Conservation (phyloP, 2,888 invertebrate species). For the Meganola albula region DNA sequence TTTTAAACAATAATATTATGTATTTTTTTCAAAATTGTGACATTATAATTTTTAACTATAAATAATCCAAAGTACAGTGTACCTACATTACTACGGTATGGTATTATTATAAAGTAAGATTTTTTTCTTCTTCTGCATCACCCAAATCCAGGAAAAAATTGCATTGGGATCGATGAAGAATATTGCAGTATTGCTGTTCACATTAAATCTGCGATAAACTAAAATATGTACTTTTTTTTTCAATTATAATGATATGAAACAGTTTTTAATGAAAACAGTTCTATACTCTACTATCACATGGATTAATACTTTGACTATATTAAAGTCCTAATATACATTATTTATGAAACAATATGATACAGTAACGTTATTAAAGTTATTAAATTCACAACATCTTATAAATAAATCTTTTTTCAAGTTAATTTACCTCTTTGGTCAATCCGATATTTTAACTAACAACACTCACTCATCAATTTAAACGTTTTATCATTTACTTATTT, state of each 20-base stretch:
- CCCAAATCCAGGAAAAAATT: too few relatives aligned
- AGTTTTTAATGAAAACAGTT: constrained; percentile 29
- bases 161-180: too few relatives aligned
- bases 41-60: too few relatives aligned
- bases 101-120: too few relatives aligned
- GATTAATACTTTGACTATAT: constrained; percentile 66
- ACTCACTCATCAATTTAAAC: constrained; percentile 15
- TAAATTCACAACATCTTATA: constrained; percentile 62
- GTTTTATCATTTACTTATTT: constrained; percentile 12
- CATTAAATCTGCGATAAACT: too few relatives aligned
- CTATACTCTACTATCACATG: constrained; percentile 71
- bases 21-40: too few relatives aligned
- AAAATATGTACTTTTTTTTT: too few relatives aligned
- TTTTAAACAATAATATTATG: too few relatives aligned
- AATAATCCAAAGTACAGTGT: too few relatives aligned
- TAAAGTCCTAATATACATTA: constrained; percentile 44
- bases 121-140: too few relatives aligned
- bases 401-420: constrained; percentile 35
- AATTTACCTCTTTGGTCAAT: constrained; percentile 66
- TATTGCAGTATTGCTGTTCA: too few relatives aligned
- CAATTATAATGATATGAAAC: constrained; percentile 14
- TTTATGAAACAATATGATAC: constrained; percentile 45
- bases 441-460: constrained; percentile 33
- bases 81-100: too few relatives aligned
- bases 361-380: constrained; percentile 41